Conservation (phyloP, 2,888 invertebrate species). For the Meghimatium bilineatum region DNA sequence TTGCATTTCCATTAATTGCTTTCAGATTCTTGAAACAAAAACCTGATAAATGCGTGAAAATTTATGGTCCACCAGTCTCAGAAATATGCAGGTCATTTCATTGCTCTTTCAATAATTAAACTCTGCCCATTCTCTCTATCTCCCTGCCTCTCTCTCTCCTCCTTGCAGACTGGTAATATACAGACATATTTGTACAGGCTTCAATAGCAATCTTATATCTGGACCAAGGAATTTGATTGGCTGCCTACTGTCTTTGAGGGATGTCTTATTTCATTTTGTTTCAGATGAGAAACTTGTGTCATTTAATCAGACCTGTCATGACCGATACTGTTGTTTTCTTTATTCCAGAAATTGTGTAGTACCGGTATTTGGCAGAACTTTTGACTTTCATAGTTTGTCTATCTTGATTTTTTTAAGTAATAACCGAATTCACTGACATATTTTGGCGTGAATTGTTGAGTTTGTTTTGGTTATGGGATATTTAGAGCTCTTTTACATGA, state of each 20-base stretch:
- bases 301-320: neutral
- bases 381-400: too few species aligned
- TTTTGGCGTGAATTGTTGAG: too few species aligned
- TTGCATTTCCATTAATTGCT: too few species aligned
- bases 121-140: neutral
- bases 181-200: constrained; percentile 28
- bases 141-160: too few species aligned
- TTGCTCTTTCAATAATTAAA: neutral
- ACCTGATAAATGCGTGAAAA: neutral
- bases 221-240: constrained; percentile 34
- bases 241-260: constrained; percentile 19
- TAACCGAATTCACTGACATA: too few species aligned
- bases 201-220: constrained; percentile 25
- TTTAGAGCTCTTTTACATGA: too few species aligned
- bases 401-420: too few species aligned
- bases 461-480: too few species aligned
- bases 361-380: neutral
- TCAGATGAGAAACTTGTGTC: constrained; percentile 3
- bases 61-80: neutral
- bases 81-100: neutral
- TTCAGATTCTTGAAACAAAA: too few species aligned
- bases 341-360: neutral
- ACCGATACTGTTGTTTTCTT: neutral
- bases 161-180: neutral
- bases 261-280: neutral